Conservation (phyloP, 2,797 vertebrate species). For the Uromys caudimaculatus region DNA sequence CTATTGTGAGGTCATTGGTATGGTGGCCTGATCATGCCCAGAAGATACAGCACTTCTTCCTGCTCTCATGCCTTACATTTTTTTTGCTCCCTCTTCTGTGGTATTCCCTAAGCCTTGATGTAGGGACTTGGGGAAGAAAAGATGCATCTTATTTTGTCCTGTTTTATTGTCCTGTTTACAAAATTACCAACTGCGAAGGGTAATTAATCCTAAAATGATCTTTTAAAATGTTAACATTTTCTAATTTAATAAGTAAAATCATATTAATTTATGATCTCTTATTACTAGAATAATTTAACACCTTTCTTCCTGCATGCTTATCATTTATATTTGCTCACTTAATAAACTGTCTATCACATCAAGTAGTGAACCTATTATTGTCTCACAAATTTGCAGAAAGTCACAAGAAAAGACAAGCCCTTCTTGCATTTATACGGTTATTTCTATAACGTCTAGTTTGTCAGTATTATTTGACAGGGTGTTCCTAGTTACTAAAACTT, state of each 20-base stretch:
- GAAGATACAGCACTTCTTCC: not conserved
- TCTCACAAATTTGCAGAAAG: constrained; percentile 6
- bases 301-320: not conserved
- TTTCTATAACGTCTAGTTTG: not conserved
- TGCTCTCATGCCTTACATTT: not conserved
- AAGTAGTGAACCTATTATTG: not conserved
- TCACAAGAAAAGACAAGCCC: not conserved
- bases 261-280: not conserved
- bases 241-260: not conserved
- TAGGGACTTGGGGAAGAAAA: not conserved
- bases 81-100: not conserved
- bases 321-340: constrained; percentile 26
- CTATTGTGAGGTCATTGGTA: not conserved
- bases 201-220: not conserved
- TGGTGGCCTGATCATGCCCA: not conserved
- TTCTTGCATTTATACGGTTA: not conserved
- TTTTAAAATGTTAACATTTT: not conserved
- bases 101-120: not conserved
- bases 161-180: not conserved
- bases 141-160: not conserved
- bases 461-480: not conserved
- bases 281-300: not conserved
- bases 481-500: not conserved
- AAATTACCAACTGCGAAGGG: not conserved
- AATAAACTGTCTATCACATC: not conserved